Base-by-base conservation (phyloP, 2,113 vertebrate species). In the Myiopsitta monachus region DNA sequence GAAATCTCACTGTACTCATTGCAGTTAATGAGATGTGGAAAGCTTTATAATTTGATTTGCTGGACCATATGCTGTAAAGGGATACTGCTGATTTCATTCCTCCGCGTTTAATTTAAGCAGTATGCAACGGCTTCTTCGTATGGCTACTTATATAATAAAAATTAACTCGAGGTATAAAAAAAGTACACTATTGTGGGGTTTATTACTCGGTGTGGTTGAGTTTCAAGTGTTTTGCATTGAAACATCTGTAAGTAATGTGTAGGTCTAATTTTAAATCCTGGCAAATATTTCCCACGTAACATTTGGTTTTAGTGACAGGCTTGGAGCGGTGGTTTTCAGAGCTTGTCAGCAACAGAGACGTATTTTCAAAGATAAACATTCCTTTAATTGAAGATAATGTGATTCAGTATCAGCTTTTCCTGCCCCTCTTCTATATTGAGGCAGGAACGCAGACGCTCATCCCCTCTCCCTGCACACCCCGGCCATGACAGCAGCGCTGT, bases 191-290 rank as follows among this genome's bases (percentile, higher is more conserved):
- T 98, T 98, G 99, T 98, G 98, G 98, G 96, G 98, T 98, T 98
- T 99, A 99, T 99, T 98, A 98, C 98, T 98, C 97, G 98, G 96
- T 98, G 98, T 98, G 99, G 98, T 98, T 99, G 98, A 98, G 98
- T 97, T 98, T 98, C 97, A 97, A 98, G 97, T 97, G 96, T 97
- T 97, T 98, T 98, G 97, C 97, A 98, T 98, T 96, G 98, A 97
- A 98, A 99, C 99, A 99, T 99, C 99, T 99, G 99, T 98, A 99
- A 99, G 98, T 98, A 98, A 98, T 98, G 98, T 98, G 97, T 97
- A 96, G 97, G 97, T 98, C 98, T 98, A 98, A 98, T 98, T 98
- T 98, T 98, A 98, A 98, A 98, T 98, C 98, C 97, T 97, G 98
- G 97, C 98, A 98, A 98, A 98, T 98, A 98, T 98, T 98, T 98